Evolutionary conservation across 2,113 vertebrate species (phyloP).

Genomic region (Prunella himalayana): DNA sequence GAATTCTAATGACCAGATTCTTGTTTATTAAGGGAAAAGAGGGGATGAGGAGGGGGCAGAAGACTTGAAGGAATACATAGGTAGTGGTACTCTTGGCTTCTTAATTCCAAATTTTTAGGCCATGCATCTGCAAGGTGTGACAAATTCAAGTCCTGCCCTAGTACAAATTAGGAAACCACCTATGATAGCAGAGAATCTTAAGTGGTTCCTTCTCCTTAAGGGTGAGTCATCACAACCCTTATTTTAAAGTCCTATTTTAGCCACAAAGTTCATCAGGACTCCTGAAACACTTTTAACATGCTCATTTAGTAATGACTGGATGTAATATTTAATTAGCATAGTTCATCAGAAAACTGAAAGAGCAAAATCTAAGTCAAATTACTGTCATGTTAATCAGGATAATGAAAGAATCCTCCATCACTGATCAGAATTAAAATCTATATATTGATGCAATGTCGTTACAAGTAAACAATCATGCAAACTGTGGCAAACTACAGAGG

Average conservation of each 20-base stretch:
- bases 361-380: not conserved
- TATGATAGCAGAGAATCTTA: not conserved
- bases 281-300: not conserved
- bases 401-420: not conserved
- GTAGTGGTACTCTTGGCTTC: not conserved
- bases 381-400: not conserved
- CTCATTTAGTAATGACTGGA: not conserved
- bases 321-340: not conserved
- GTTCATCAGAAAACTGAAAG: not conserved
- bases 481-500: not conserved
- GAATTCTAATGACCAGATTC: not conserved
- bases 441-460: not conserved
- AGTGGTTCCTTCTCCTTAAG: not conserved
- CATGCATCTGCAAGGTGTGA: not conserved
- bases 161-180: not conserved
- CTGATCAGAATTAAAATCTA: not conserved
- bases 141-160: not conserved
- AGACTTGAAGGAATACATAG: not conserved
- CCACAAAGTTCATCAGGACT: not conserved
- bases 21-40: not conserved
- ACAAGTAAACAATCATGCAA: slow-evolving; percentile 11
- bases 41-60: not conserved
- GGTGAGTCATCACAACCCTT: not conserved
- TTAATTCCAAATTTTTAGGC: not conserved
- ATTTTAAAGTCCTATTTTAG: not conserved